Base-by-base conservation (phyloP, 2,888 invertebrate species). In the Polia nebulosa region DNA sequence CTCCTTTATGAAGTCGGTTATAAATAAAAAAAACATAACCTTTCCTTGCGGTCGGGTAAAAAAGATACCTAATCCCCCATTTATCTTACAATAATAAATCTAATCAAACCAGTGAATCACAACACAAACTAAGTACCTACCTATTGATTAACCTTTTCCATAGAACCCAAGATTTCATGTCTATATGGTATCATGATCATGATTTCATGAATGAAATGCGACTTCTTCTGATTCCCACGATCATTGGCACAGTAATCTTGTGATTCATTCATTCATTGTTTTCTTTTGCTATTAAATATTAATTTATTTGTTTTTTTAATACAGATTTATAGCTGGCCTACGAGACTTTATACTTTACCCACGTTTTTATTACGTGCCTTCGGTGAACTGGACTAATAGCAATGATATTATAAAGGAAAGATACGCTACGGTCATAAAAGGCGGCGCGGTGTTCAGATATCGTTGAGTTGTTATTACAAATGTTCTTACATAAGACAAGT, bases 181-280 rank as follows among this genome's bases (percentile, higher is more conserved):
- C 39, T 17, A 29, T 44, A 55, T 13, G 20, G 11, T 61, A 63
- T 45, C 53, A 64, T 73, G 34, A 74, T 58, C 25, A 58, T 36
- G 27, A 36, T 44, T 44, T 51, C n/a, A 56, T 74, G 3, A 64
- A 59, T 59, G 36, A 72, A 57, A 53, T 27, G 36, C 17, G 20
- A 56, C 5, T 51, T 17, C 41, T 52, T 57, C n/a, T 51, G 1
- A 27, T 65, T 75, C 59, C 34, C 80, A 75, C 80, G 56, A 39
- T 32, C 32, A 29, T 41, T 52, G 41, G 51, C 41, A 11, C 9
- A 60, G 22, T 36, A 36, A 34, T 36, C 27, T 39, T 15, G 6
- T 36, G 20, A 71, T 56, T 77, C 4, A 79, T 72, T 53, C 11
- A n/a, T 20, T 53, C 27, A 63, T 63, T 60, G 55, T 61, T 60